phyloP scores from a whole-genome alignment of 2,888 invertebrate species.

The Acanthoscelides obtectus region DNA sequence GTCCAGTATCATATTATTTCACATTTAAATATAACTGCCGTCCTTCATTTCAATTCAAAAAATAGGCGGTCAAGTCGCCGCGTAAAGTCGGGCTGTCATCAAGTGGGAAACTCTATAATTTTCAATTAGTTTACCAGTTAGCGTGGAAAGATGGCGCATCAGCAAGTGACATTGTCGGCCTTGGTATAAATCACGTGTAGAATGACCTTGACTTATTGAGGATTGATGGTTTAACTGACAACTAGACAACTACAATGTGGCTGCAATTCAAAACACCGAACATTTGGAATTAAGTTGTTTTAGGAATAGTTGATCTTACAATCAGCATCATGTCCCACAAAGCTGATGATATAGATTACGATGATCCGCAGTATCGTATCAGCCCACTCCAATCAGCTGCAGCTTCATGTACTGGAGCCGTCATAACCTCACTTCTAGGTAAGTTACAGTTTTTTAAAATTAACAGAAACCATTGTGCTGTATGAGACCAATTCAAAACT shows the following conservation, averaged over 20 bases:
- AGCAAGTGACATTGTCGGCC: too few relatives aligned
- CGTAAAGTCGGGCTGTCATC: too few relatives aligned
- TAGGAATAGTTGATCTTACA: neutral
- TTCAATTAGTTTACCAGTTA: too few relatives aligned
- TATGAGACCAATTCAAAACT: neutral
- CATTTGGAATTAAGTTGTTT: neutral
- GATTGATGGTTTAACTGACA: neutral
- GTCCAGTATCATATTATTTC: neutral
- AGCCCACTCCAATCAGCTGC: conserved; percentile 78
- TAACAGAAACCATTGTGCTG: neutral
- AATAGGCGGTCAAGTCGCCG: too few relatives aligned
- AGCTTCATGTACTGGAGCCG: conserved; percentile 82
- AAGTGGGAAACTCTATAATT: too few relatives aligned
- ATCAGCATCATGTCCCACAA: neutral
- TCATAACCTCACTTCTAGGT: conserved; percentile 86
- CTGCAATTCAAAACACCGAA: neutral
- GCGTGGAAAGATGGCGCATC: too few relatives aligned
- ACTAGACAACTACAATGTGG: neutral
- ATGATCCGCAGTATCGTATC: conserved; percentile 74
- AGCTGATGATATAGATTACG: conserved; percentile 35
- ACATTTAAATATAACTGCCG: neutral
- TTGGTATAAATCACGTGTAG: neutral
- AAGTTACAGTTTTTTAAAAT: conserved; percentile 36
- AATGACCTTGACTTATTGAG: neutral
- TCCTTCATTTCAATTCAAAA: neutral